Evolutionary conservation across 2,888 invertebrate genomes (phyloP).

Genomic region (Lepidocyrtinus sp.): DNA sequence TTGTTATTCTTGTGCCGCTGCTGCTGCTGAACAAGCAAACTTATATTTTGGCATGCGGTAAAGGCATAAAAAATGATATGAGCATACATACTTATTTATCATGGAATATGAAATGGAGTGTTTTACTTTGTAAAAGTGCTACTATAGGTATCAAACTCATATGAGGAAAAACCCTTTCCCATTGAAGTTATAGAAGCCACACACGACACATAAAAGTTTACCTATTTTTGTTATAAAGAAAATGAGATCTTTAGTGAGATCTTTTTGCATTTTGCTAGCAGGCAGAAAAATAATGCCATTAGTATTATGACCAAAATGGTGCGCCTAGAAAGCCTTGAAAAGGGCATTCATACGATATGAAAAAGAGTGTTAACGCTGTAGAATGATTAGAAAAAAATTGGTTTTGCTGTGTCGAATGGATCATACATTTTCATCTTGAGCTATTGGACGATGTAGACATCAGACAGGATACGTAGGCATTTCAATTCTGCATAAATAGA

Average conservation of each 20-base stretch:
- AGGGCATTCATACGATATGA: slow-evolving; percentile 44
- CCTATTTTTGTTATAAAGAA: background rate
- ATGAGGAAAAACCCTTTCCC: background rate
- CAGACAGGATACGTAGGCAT: background rate
- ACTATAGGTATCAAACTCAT: too few species aligned
- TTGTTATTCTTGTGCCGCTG: slow-evolving; percentile 21
- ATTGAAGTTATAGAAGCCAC: background rate
- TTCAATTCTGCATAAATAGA: background rate
- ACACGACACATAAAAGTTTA: background rate
- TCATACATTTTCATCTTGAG: background rate
- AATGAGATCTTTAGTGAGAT: background rate
- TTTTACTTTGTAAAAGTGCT: background rate
- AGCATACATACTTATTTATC: background rate
- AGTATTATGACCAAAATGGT: background rate
- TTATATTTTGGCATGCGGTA: background rate
- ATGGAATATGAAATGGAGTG: background rate
- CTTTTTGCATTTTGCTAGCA: background rate
- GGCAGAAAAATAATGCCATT: background rate
- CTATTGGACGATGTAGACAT: background rate
- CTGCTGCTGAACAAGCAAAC: background rate
- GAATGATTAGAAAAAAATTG: background rate
- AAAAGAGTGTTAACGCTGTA: background rate
- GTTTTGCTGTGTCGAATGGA: background rate
- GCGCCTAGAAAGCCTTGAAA: slow-evolving; percentile 56
- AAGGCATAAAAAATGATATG: background rate